Evolutionary conservation across 2,113 vertebrate species (phyloP).

Genomic region (Xiphorhynchus elegans): DNA sequence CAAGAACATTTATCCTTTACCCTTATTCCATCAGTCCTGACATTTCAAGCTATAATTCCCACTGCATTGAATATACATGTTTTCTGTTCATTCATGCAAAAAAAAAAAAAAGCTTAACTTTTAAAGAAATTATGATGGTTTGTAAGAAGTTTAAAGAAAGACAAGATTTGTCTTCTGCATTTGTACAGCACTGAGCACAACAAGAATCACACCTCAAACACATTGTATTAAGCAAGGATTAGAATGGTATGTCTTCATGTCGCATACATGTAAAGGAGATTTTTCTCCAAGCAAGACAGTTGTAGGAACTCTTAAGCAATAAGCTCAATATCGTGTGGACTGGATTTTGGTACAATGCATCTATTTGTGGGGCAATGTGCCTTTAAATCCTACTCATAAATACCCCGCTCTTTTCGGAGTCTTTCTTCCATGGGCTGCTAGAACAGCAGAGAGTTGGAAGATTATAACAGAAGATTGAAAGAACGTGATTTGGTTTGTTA

Average conservation of each 20-base stretch:
- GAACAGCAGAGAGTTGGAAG: background rate
- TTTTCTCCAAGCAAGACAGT: conserved; percentile 11
- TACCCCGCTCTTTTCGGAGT: background rate
- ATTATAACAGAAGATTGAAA: background rate
- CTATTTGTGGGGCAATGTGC: background rate
- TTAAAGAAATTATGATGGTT: conserved; percentile 8
- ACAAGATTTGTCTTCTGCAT: background rate
- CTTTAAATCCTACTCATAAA: background rate
- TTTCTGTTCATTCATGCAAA: conserved; percentile 19
- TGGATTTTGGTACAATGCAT: background rate
- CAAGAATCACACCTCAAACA: background rate
- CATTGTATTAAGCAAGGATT: background rate
- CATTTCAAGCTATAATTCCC: conserved; percentile 36
- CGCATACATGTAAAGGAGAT: background rate
- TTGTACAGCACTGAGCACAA: background rate
- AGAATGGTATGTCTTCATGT: background rate
- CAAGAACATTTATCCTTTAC: conserved; percentile 45
- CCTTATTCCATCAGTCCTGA: conserved; percentile 36
- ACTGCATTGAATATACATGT: conserved; percentile 30
- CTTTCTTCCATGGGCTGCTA: background rate
- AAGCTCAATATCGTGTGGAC: background rate
- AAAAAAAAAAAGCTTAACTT: background rate
- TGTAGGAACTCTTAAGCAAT: background rate
- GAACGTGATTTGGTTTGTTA: background rate
- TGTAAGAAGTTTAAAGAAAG: conserved; percentile 22